Evolutionary conservation across 2,797 vertebrate species (phyloP).

Genomic region (Sebastolobus alascanus): DNA sequence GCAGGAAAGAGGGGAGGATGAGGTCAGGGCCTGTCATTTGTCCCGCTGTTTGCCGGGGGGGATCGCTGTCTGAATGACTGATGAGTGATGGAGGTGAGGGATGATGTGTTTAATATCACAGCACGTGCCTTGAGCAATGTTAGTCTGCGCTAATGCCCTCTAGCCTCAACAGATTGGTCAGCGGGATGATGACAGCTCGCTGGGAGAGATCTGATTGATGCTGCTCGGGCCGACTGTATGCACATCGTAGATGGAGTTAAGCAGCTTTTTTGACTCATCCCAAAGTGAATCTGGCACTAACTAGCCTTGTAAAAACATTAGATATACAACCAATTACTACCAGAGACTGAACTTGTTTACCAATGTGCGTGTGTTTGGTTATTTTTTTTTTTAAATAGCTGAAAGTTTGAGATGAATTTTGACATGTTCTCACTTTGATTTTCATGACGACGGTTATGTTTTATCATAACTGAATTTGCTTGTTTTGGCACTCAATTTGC

Average conservation of each 20-base stretch:
- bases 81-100: slow-evolving; percentile 80
- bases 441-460: slow-evolving; percentile 36
- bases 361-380: slow-evolving; percentile 24
- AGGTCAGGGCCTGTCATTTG: slow-evolving; percentile 75
- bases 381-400: slow-evolving; percentile 30
- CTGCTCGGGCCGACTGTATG: slow-evolving; percentile 53
- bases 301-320: slow-evolving; percentile 62
- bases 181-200: slow-evolving; percentile 79
- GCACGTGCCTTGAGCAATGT: slow-evolving; percentile 80
- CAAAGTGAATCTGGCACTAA: slow-evolving; percentile 58
- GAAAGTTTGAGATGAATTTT: slow-evolving; percentile 32
- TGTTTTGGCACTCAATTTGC: slow-evolving; percentile 22
- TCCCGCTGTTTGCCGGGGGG: slow-evolving; percentile 59
- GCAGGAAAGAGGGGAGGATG: slow-evolving; percentile 66
- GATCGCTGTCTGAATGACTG: slow-evolving; percentile 78
- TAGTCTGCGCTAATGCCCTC: slow-evolving; percentile 78
- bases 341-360: slow-evolving; percentile 49
- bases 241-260: slow-evolving; percentile 65
- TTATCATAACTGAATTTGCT: slow-evolving; percentile 28
- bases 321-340: slow-evolving; percentile 66
- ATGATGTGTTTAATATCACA: slow-evolving; percentile 85
- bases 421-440: slow-evolving; percentile 18
- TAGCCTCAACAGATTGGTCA: slow-evolving; percentile 82
- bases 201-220: slow-evolving; percentile 78
- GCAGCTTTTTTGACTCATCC: slow-evolving; percentile 57